Conservation (phyloP, 2,888 invertebrate species). For the Temnothorax rugatulus region DNA sequence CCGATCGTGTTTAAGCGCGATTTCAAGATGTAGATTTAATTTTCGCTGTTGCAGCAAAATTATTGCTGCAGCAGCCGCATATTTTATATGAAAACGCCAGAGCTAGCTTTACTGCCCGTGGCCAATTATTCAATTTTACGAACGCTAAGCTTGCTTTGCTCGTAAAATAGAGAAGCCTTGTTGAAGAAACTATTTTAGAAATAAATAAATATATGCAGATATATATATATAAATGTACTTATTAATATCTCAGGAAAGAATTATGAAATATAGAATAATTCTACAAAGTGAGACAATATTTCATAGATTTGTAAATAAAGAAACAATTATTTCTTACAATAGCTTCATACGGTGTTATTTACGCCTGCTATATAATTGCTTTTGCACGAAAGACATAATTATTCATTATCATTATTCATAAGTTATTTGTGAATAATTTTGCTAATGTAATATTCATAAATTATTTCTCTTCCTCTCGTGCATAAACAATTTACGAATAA, state of each 20-base stretch:
- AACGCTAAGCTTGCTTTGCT: neutral
- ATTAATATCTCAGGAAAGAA: neutral
- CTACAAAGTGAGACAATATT: neutral
- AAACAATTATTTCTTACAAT: neutral
- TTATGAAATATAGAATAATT: neutral
- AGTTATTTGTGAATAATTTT: neutral
- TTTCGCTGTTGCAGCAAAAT: constrained; percentile 14
- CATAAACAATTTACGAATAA: neutral
- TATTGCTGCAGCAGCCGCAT: neutral
- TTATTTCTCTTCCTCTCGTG: neutral
- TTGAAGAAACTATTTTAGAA: neutral
- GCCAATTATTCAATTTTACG: neutral
- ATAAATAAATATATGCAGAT: neutral
- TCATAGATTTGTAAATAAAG: neutral
- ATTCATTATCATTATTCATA: neutral
- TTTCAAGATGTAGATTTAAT: neutral
- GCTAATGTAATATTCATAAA: neutral
- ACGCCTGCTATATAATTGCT: neutral
- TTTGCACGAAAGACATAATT: neutral
- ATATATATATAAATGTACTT: neutral
- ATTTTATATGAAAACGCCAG: neutral
- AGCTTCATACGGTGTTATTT: neutral
- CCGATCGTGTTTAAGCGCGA: neutral
- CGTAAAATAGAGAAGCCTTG: neutral
- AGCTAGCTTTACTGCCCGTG: neutral